phyloP scores from a whole-genome alignment of 2,113 vertebrate species.

The Coreoperca whiteheadi region DNA sequence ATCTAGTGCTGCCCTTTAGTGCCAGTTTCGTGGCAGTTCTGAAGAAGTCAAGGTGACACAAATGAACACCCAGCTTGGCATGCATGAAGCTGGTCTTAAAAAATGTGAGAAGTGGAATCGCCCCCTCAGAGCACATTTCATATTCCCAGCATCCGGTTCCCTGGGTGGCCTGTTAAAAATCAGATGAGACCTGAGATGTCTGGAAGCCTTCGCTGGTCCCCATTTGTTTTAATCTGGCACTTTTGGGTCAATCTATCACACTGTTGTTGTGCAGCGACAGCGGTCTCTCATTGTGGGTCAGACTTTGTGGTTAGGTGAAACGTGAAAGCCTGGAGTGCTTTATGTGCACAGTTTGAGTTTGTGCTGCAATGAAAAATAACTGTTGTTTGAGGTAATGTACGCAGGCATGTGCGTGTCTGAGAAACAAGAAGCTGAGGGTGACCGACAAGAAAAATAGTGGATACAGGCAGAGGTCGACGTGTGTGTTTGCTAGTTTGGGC shows the following conservation, averaged over 20 bases:
- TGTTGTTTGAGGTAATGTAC: constrained; percentile 15
- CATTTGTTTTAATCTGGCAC: constrained; percentile 56
- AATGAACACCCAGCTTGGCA: background rate
- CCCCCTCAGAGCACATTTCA: constrained; percentile 10
- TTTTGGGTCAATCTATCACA: constrained; percentile 49
- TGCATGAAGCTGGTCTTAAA: background rate
- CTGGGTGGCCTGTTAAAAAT: constrained; percentile 33
- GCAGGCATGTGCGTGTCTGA: constrained; percentile 22
- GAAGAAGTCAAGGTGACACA: constrained; percentile 1
- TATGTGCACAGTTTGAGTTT: constrained; percentile 28
- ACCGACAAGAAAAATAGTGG: constrained; percentile 7
- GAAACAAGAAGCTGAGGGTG: background rate
- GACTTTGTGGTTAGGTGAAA: constrained; percentile 27
- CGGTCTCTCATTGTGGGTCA: constrained; percentile 20
- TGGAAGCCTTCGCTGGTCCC: constrained; percentile 47
- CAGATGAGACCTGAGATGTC: constrained; percentile 50
- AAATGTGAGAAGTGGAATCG: constrained; percentile 3
- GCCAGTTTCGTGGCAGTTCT: background rate
- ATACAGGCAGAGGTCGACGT: background rate
- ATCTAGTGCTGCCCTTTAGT: background rate
- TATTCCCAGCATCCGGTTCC: constrained; percentile 39
- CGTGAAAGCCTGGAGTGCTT: constrained; percentile 27
- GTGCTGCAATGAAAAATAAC: constrained; percentile 17
- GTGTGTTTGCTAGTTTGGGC: constrained; percentile 8
- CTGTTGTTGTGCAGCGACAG: background rate